Base-by-base conservation (phyloP, 2,888 invertebrate species). In the Heteromurus nitidus region DNA sequence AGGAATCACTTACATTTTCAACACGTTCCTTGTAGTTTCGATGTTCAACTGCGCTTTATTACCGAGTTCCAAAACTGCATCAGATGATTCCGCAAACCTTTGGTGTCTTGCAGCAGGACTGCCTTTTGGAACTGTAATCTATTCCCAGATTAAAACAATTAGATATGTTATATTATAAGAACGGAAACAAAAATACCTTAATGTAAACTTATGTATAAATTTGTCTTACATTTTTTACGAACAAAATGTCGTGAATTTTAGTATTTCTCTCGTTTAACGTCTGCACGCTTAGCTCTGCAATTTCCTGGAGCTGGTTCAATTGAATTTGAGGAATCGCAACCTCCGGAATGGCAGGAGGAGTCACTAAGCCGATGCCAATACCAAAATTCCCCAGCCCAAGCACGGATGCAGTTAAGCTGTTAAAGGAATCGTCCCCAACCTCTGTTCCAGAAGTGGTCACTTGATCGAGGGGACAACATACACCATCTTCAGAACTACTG, bases 101-200 rank as follows among this genome's bases (percentile, higher is more conserved):
- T 88, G 89, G 82, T 89, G 89, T 69, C 87, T 86, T 24, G 88
- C 88, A 9, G 89, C 89, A 0, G 89, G 88, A 16, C 89, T 88
- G 13, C 88, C 88, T 3, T 87, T 87, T 68, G 86, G 85, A 26
- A 88, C 84, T 16, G 89, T 87, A 16, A 88, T 81, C 84, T 85
- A 16, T 13, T 5, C 3, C 3, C n/a, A 11, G n/a, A 50, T 7
- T 7, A n/a, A 50, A 50, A 13, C 16, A 50, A 18, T 5, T 50
- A 50, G 18, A 50, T n/a, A 18, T 5, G n/a, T 50, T 50, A 18
- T n/a, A 50, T n/a, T n/a, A 50, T n/a, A 50, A 11, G 16, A 3
- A 3, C 3, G n/a, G 3, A 13, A 3, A 50, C 18, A 18, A 50
- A 5, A n/a, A n/a, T 18, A 50, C 18, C 18, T 50, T 50, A 50